A percentile compares a stretch with the other conserved stretches of the same genome.
Conservation (phyloP, 2,888 invertebrate species). For the Bugula neritina region DNA sequence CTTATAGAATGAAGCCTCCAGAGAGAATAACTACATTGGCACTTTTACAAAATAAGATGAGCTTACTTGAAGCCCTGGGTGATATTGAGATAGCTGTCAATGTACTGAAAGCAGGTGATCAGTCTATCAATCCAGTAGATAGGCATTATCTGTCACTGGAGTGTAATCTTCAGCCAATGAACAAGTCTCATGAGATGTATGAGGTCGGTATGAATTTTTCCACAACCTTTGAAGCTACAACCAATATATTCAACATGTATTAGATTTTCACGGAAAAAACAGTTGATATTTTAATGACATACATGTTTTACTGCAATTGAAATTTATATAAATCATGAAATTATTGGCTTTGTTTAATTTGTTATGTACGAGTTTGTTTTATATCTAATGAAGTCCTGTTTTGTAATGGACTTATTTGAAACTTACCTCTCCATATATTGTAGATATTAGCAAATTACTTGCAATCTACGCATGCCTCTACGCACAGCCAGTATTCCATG, state of each 20-base stretch:
- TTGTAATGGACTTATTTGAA: no score
- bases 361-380: no score
- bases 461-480: slow-evolving; percentile 54
- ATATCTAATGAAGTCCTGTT: no score
- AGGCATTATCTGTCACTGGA: slow-evolving; percentile 54
- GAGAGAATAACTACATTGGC: slow-evolving; percentile 53
- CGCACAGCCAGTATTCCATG: slow-evolving; percentile 55
- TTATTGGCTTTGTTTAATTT: no score
- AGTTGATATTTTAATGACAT: neutral
- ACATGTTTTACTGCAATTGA: neutral
- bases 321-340: no score
- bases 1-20: slow-evolving; percentile 55
- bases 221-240: no score
- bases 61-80: slow-evolving; percentile 41
- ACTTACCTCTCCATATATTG: no score
- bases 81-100: slow-evolving; percentile 56
- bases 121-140: slow-evolving; percentile 54
- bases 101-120: slow-evolving; percentile 48
- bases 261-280: no score
- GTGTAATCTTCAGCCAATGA: slow-evolving; percentile 51
- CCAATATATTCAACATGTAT: no score
- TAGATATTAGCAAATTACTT: slow-evolving; percentile 54
- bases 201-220: slow-evolving; percentile 48
- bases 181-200: slow-evolving; percentile 41
- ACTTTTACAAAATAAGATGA: slow-evolving; percentile 52